Evolutionary conservation across 2,888 invertebrate species (phyloP), one percentile per base, ranked within the genome.

Genomic region (Brenthis ino): DNA sequence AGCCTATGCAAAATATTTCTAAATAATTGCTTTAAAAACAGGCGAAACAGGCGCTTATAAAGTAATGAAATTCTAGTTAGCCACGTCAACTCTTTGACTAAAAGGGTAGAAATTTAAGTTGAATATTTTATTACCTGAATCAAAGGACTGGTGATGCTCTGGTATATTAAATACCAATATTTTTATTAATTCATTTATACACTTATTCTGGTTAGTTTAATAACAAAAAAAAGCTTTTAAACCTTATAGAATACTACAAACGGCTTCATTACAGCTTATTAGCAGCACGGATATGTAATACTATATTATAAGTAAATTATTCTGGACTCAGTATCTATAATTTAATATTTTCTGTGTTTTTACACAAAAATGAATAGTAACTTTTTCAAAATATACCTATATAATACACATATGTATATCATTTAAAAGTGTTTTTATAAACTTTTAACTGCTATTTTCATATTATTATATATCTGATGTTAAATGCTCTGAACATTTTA

Each of bases 41-140:
- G 5, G 28, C 28, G 28, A 28, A 54, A 43, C 53, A 55, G 63
- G 53, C 37, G 56, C 57, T 48, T 67, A 60, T 56, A 14, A 43
- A 67, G n/a, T 63, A 69, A 67, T 65, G 58, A 70, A 71, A 67
- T 70, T 67, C 53, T 53, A 54, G 20, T 65, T n/a, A 64, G 53
- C 50, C 54, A 57, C 60, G 47, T 55, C 53, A 57, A 53, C 66
- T 65, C 63, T 66, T 68, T 66, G 63, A 47, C 57, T 47, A 66
- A 71, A 60, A 60, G 65, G 48, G 58, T 24, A 65, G 8, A 58
- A 68, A 65, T 71, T 65, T 63, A 64, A 63, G 14, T 69, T 71
- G 63, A 71, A 71, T 71, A 71, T 69, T 71, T 69, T 33, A 69
- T 56, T 14, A 57, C 12, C 54, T 12, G 54, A n/a, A 53, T 24